A percentile compares a stretch with the other conserved stretches of the same genome.
Evolutionary conservation across 2,888 invertebrate species (phyloP).

Genomic region (Zaprionus bogoriensis): DNA sequence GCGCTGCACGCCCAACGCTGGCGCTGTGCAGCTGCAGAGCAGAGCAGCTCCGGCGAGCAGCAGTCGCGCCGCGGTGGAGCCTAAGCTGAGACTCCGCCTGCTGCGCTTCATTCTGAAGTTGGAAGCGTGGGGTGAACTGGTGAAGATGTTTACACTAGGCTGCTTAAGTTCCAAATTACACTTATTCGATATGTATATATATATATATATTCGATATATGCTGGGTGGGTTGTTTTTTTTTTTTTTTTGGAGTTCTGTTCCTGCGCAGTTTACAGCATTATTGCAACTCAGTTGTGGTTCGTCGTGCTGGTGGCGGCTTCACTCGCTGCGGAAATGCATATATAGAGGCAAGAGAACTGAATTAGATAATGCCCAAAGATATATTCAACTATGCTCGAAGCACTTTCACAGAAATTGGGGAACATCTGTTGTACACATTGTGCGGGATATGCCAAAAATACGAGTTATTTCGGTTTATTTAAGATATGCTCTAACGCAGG

Average conservation of each 20-base stretch:
- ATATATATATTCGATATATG: conserved; percentile 1
- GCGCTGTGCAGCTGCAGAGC: conserved; percentile 49
- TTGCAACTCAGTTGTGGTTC: conserved; percentile 37
- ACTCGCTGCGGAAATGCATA: conserved; percentile 56
- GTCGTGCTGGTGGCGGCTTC: conserved; percentile 49
- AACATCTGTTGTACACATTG: conserved; percentile 71
- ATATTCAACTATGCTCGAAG: conserved; percentile 11
- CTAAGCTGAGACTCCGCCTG: conserved; percentile 73
- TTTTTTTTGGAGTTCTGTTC: conserved; percentile 13
- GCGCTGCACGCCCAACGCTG: conserved; percentile 49
- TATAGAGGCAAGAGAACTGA: conserved; percentile 9
- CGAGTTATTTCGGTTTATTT: conserved; percentile 9
- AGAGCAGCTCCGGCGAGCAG: conserved; percentile 45
- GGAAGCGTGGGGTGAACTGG: conserved; percentile 5
- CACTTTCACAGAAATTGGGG: conserved; percentile 10
- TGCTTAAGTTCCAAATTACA: conserved; percentile 1
- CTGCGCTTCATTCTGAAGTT: conserved; percentile 76
- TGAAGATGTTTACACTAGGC: conserved; percentile 4
- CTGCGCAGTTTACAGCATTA: conserved; percentile 57
- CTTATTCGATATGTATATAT: conserved; percentile 20
- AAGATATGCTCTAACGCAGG: background rate
- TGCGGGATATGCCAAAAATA: conserved; percentile 15
- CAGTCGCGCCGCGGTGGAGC: conserved; percentile 64
- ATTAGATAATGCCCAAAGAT: conserved; percentile 34
- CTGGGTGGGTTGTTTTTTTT: conserved; percentile 19